Percentiles rank a stretch among this genome's conserved stretches.
These are phyloP conservation scores for Shinisaurus crocodilurus DNA, from an alignment of 2,113 vertebrate species.

Conservation along the genomic window DNA sequence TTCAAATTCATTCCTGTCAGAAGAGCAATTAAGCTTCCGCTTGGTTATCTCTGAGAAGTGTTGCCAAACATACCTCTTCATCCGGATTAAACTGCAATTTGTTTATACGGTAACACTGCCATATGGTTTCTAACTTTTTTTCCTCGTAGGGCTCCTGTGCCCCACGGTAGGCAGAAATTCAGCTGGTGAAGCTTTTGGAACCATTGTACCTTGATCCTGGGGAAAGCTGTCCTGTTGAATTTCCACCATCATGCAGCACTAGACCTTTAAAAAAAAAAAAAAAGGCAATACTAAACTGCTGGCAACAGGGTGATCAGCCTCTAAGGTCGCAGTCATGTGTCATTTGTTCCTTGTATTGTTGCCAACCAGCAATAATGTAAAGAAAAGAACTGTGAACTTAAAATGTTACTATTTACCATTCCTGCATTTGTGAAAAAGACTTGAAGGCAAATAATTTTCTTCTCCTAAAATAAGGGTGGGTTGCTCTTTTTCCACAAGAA, in stretches of 20 bases:
- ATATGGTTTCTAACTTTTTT: neutral
- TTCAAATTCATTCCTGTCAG: constrained; percentile 66
- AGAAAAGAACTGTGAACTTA: neutral
- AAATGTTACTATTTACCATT: neutral
- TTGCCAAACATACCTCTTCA: constrained; percentile 52
- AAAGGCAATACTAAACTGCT: constrained; percentile 36
- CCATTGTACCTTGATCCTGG: neutral
- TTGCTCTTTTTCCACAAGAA: neutral
- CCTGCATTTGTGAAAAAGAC: neutral
- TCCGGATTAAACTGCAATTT: constrained; percentile 41
- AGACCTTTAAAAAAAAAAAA: neutral
- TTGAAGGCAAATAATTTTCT: neutral
- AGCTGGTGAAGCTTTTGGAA: neutral
- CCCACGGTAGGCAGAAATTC: neutral
- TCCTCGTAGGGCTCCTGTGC: neutral
- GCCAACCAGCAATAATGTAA: neutral
- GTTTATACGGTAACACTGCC: constrained; percentile 18
- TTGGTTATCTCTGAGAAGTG: constrained; percentile 56
- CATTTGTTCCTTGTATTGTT: neutral
- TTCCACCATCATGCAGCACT: neutral
- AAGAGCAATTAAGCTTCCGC: constrained; percentile 61
- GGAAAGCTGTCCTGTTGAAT: neutral
- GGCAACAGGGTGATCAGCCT: neutral
- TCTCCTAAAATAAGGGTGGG: neutral
- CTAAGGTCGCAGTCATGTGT: constrained; percentile 38